phyloP scores from a whole-genome alignment of 2,113 vertebrate genomes.

The Lamprotornis superbus region DNA sequence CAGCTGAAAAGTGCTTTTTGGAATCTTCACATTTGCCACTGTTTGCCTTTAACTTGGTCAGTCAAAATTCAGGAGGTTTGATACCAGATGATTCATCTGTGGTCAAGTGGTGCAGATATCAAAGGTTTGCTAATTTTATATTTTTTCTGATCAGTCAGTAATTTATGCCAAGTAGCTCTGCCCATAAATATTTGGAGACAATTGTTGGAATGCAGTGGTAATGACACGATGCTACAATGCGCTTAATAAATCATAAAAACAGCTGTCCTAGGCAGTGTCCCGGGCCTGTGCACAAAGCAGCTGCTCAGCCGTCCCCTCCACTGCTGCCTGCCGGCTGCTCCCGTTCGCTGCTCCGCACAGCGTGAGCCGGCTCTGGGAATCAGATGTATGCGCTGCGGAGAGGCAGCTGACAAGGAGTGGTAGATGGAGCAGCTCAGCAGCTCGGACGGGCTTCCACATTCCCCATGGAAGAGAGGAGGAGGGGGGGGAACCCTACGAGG shows the following conservation, averaged over 20 bases:
- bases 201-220: slow-evolving; percentile 51
- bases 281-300: slow-evolving; percentile 7
- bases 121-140: background rate
- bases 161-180: background rate
- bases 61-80: background rate
- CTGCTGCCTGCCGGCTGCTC: slow-evolving; percentile 66
- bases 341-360: background rate
- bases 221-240: background rate
- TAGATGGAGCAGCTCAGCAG: slow-evolving; percentile 23
- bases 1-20: background rate
- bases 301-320: slow-evolving; percentile 27
- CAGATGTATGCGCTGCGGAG: background rate
- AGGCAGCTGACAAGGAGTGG: slow-evolving; percentile 51
- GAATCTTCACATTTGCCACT: background rate
- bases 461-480: background rate
- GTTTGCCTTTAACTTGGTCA: background rate
- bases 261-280: slow-evolving; percentile 26
- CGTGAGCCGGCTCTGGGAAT: slow-evolving; percentile 32
- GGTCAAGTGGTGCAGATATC: background rate
- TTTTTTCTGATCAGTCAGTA: background rate
- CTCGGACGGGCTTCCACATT: slow-evolving; percentile 35
- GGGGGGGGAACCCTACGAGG: background rate
- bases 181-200: slow-evolving; percentile 50
- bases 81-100: background rate
- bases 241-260: slow-evolving; percentile 40